A percentile compares a stretch with the other conserved stretches of the same genome.
phyloP scores from a whole-genome alignment of 2,113 vertebrate genomes.

The Hyperopisus bebe region DNA sequence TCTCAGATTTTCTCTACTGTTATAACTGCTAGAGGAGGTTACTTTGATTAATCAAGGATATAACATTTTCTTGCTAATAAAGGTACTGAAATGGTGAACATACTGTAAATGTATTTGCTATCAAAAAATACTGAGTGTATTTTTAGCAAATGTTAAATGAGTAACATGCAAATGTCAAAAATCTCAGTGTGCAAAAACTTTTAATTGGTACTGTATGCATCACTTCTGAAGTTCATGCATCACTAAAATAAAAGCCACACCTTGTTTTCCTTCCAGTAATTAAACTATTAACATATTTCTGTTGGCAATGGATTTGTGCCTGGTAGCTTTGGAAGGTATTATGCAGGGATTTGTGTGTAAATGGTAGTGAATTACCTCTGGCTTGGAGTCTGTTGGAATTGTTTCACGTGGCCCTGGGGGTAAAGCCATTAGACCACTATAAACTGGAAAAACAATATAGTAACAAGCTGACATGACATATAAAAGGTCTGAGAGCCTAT shows the following conservation, averaged over 20 bases:
- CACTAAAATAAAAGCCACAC: neutral
- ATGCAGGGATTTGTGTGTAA: neutral
- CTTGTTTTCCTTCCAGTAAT: neutral
- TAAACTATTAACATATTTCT: neutral
- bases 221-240: neutral
- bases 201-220: neutral
- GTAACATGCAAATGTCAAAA: no score
- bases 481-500: neutral
- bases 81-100: no score
- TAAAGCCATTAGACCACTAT: neutral
- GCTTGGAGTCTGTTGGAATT: neutral
- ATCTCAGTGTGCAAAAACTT: no score
- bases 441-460: neutral
- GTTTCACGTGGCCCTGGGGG: neutral
- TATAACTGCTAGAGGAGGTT: no score
- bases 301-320: neutral
- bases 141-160: no score
- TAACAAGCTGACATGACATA: neutral
- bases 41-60: no score
- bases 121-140: no score
- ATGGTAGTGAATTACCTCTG: neutral
- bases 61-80: no score
- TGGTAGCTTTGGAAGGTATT: neutral
- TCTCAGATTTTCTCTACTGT: no score
- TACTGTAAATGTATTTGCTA: no score